Evolutionary conservation across 2,797 vertebrate genomes (phyloP).

Genomic region (Lophotriccus pileatus): DNA sequence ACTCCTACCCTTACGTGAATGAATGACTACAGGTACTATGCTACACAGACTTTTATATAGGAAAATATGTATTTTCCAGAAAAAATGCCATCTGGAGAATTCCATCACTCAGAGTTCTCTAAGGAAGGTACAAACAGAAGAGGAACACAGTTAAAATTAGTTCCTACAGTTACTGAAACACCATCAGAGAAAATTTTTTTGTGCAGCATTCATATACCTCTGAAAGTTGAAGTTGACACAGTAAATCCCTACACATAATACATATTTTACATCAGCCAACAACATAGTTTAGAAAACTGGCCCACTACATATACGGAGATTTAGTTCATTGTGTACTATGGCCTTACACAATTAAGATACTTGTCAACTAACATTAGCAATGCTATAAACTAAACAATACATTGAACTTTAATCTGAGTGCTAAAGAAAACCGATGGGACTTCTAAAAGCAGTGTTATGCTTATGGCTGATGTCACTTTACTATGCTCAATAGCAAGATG

Average conservation of each 20-base stretch:
- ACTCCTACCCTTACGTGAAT: not conserved
- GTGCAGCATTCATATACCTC: not conserved
- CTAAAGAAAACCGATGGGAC: not conserved
- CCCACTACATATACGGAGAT: not conserved
- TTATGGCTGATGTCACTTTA: not conserved
- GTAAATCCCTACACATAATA: not conserved
- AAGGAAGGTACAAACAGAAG: not conserved
- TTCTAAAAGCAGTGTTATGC: not conserved
- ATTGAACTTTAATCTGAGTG: not conserved
- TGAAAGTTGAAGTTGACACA: not conserved
- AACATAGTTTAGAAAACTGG: not conserved
- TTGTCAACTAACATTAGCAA: not conserved
- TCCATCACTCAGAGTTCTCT: not conserved
- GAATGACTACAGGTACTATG: not conserved
- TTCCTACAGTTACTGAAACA: not conserved
- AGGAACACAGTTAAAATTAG: not conserved
- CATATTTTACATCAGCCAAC: not conserved
- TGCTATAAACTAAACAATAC: not conserved
- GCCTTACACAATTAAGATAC: not conserved
- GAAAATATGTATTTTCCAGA: not conserved
- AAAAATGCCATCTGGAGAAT: not conserved
- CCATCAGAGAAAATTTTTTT: not conserved
- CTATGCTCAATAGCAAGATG: not conserved
- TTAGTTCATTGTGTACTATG: not conserved
- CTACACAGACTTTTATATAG: not conserved